Evolutionary conservation across 2,888 invertebrate genomes (phyloP), one percentile per base, ranked within the genome.

Genomic region (Ephialtes manifestator): DNA sequence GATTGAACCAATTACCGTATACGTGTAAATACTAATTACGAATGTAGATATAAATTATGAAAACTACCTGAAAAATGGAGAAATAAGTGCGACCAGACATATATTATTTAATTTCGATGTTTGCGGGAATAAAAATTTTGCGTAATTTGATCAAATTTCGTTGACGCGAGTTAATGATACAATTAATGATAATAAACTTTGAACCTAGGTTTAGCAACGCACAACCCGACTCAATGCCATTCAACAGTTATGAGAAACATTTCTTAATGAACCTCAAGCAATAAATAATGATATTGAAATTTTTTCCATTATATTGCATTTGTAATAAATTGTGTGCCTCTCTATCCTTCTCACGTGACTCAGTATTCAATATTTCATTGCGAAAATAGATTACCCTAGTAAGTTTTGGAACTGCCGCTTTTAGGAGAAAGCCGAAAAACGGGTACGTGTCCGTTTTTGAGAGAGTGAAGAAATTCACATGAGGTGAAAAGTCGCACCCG

Each of bases 1-100:
- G 71, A 80, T 80, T 82, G 88, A 88, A 89, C 87, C 87, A 87
- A 90, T 86, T 85, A 88, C 79, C 85, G 87, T 88, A 87, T 89
- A 89, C 87, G 88, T 90, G 88, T 89, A 90, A 87, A 90, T 90
- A 89, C 76, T 75, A 87, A 83, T 74, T 77, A 82, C 72, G 67
- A 80, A 77, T 80, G 80, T 85, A 85, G 82, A 85, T 80, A 79
- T 72, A 48, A 39, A 68, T 48, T 39, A 39, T 28, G 15, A 82
- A 79, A 83, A 75, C 65, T 71, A 80, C 67, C 60, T n/a, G 2
- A 46, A 75, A 31, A 55, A 58, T 51, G 13, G 51, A 20, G 11
- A 60, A 53, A 63, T 18, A 46, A 70, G 24, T 39, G 18, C 24
- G 31, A 70, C 20, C 24, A 60, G 55, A n/a, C n/a, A 77, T 51